A percentile compares a stretch with the other conserved stretches of the same genome.
These are phyloP conservation scores for Karalla daura DNA, from an alignment of 2,797 vertebrate species.

Conservation along the genomic window DNA sequence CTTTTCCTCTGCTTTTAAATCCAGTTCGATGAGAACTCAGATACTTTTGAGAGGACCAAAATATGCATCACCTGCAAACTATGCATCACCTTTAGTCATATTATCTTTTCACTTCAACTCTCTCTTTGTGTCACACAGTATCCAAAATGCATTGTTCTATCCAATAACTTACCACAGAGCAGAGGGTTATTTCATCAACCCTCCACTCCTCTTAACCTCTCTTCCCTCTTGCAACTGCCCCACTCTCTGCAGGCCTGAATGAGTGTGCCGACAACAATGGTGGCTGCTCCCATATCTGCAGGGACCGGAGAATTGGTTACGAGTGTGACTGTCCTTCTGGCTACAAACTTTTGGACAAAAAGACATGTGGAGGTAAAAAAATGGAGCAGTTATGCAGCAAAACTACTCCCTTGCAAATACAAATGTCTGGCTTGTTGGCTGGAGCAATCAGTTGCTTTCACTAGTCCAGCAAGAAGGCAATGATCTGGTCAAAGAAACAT, in stretches of 20 bases:
- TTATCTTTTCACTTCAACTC: constrained; percentile 15
- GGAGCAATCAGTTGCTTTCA: not conserved
- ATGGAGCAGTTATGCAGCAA: not conserved
- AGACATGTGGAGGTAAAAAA: constrained; percentile 94
- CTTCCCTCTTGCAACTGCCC: constrained; percentile 2
- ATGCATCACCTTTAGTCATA: constrained; percentile 9
- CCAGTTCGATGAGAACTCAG: constrained; percentile 4
- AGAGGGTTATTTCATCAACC: constrained; percentile 39
- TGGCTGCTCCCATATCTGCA: constrained; percentile 97
- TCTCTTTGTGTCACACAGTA: constrained; percentile 20
- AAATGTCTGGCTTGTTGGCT: not conserved
- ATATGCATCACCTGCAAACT: constrained; percentile 4
- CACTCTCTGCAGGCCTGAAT: constrained; percentile 86
- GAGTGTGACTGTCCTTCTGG: constrained; percentile 95
- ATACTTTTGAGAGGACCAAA: constrained; percentile 20
- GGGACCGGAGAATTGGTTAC: constrained; percentile 91
- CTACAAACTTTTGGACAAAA: constrained; percentile 95
- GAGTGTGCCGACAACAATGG: constrained; percentile 95
- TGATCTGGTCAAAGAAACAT: not conserved
- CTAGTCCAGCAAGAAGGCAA: not conserved
- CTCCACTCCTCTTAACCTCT: constrained; percentile 16
- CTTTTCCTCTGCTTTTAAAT: constrained; percentile 3
- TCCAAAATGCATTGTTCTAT: constrained; percentile 7
- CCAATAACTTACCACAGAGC: constrained; percentile 9
- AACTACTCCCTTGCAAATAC: not conserved